phyloP scores from a whole-genome alignment of 2,113 vertebrate genomes.

The Nasalis larvatus region DNA sequence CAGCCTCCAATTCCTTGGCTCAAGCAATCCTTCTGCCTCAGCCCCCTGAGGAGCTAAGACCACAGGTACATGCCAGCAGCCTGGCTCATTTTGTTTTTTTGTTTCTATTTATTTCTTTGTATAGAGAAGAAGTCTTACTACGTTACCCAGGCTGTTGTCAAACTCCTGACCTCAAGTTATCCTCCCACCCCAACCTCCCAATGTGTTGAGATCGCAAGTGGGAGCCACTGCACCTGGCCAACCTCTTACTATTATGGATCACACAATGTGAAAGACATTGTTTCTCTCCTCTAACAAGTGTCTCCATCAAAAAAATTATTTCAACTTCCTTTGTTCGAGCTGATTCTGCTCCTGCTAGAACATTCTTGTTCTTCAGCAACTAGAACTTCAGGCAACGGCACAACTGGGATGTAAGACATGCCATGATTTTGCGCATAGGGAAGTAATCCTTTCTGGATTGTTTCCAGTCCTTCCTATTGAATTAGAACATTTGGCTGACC shows the following conservation, averaged over 20 bases:
- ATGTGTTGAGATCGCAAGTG: too few species aligned
- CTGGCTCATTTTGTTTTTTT: too few species aligned
- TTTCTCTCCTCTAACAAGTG: not conserved
- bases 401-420: rapidly evolving
- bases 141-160: too few species aligned
- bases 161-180: too few species aligned
- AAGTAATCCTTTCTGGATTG: not conserved
- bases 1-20: too few species aligned
- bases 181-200: too few species aligned
- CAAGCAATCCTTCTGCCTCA: too few species aligned
- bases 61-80: too few species aligned
- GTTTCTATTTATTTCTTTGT: too few species aligned
- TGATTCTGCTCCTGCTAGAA: not conserved
- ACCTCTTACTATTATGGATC: not conserved
- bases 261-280: not conserved
- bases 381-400: not conserved
- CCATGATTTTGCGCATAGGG: not conserved
- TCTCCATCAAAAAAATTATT: not conserved
- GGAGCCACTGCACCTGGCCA: too few species aligned
- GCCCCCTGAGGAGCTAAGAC: too few species aligned
- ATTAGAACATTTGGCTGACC: not conserved
- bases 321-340: not conserved
- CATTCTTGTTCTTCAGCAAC: not conserved
- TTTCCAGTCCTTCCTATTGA: not conserved
- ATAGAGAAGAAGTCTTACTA: too few species aligned